Conservation (phyloP, 2,113 vertebrate species). For the Herpetotheres cachinnans region DNA sequence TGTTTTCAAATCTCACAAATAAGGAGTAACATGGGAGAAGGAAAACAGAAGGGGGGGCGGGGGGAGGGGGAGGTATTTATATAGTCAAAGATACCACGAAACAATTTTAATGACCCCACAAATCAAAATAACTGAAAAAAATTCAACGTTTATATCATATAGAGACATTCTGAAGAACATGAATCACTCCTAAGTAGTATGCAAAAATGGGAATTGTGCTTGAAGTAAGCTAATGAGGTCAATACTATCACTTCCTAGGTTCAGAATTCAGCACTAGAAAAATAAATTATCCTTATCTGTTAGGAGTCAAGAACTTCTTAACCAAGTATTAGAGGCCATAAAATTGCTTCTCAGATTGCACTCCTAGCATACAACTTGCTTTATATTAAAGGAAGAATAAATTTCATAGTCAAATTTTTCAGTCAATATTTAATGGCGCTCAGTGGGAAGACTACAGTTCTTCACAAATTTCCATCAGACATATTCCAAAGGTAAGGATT, state of each 20-base stretch:
- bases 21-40: background rate
- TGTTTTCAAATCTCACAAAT: background rate
- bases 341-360: conserved; percentile 20
- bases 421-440: background rate
- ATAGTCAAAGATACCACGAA: background rate
- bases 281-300: conserved; percentile 32
- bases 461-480: background rate
- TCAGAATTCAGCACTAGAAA: conserved; percentile 53
- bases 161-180: conserved; percentile 19
- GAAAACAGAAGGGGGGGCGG: background rate
- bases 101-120: background rate
- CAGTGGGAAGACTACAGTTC: background rate
- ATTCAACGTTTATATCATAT: background rate
- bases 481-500: background rate
- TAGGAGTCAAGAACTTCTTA: conserved; percentile 40
- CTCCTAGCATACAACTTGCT: background rate
- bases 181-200: background rate
- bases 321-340: background rate
- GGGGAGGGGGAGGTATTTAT: background rate
- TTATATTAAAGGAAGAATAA: background rate
- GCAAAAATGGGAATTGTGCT: conserved; percentile 19
- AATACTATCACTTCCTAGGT: conserved; percentile 1
- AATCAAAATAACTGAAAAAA: conserved; percentile 6
- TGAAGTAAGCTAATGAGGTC: conserved; percentile 28
- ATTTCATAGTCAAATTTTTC: background rate